Base-by-base conservation (phyloP, 2,797 vertebrate genomes). In the Scomberomorus guttatus region DNA sequence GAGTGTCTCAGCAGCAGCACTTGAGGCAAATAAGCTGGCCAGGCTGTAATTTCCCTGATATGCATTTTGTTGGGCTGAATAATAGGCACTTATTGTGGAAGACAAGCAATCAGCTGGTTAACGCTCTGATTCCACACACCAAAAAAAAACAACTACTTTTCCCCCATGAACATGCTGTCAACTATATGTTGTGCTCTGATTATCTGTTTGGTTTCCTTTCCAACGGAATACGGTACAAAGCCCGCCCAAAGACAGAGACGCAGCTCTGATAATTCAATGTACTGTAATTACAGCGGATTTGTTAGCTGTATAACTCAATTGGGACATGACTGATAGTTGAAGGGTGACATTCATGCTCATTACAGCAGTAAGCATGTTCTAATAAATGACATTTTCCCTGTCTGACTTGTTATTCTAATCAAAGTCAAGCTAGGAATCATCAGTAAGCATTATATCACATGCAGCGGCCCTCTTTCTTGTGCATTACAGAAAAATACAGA, bases 41-140 rank as follows among this genome's bases (percentile, higher is more conserved):
- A 63, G 72, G 77, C 82, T 79, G 80, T 77, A 86, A 67, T 87
- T 85, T 90, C 71, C 77, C 73, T 80, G 61, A 85, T 84, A 88
- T 87, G 81, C 84, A 85, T 92, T 87, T 89, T 81, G 81, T 86
- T 75, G 52, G 64, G 51, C 55, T 85, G 75, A 84, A 91, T 81
- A 88, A 91, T 78, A 63, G 71, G 72, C 80, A 83, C 70, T 83
- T 83, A 72, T 54, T 71, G 64, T 57, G 55, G 42, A 74, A 88
- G 76, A 81, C 72, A 80, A 70, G 70, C 58, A 86, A 82, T 89
- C 76, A 83, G 79, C 64, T 78, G 74, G 66, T 86, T 78, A 58
- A 85, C 1, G 27, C 37, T 52, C 66, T 37, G 48, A 64, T 68
- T 73, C 32, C 42, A 58, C 39, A 72, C 0, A 46, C 24, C 32